Conservation (phyloP, 30 jellyfish, hydroid and myxozoan species). For the Turritopsis dohrnii region DNA sequence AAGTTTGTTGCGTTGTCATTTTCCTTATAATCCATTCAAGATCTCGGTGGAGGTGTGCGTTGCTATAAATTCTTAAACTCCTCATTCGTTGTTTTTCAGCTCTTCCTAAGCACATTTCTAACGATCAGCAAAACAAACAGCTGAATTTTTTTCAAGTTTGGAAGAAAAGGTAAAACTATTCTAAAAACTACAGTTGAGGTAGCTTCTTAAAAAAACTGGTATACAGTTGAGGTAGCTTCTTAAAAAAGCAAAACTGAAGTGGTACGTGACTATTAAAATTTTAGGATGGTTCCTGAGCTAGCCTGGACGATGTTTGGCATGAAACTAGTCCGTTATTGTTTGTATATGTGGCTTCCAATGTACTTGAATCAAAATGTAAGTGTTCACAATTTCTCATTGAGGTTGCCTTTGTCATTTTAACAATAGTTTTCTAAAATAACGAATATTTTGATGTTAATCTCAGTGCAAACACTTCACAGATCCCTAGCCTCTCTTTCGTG, state of each 20-base stretch:
- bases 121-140: constrained; percentile 41
- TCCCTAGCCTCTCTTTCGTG: too few species aligned
- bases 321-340: constrained; percentile 92
- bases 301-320: constrained; percentile 83
- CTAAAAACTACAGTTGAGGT: too few species aligned
- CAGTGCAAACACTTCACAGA: too few species aligned
- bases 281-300: constrained; percentile 89
- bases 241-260: background rate
- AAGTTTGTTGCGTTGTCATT: too few species aligned
- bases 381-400: background rate
- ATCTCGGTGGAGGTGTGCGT: too few species aligned
- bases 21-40: too few species aligned
- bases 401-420: too few species aligned
- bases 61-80: too few species aligned
- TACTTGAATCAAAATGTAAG: constrained; percentile 76
- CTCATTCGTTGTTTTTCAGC: constrained; percentile 22
- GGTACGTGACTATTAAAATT: background rate
- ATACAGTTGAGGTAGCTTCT: too few species aligned
- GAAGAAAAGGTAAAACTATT: constrained; percentile 53
- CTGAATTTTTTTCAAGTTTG: constrained; percentile 67
- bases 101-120: constrained; percentile 48
- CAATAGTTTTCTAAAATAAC: too few species aligned
- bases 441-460: too few species aligned
- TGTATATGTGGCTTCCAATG: constrained; percentile 96
- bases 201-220: too few species aligned